Evolutionary conservation across 2,888 invertebrate species (phyloP).

Genomic region (Coremacera marginata): DNA sequence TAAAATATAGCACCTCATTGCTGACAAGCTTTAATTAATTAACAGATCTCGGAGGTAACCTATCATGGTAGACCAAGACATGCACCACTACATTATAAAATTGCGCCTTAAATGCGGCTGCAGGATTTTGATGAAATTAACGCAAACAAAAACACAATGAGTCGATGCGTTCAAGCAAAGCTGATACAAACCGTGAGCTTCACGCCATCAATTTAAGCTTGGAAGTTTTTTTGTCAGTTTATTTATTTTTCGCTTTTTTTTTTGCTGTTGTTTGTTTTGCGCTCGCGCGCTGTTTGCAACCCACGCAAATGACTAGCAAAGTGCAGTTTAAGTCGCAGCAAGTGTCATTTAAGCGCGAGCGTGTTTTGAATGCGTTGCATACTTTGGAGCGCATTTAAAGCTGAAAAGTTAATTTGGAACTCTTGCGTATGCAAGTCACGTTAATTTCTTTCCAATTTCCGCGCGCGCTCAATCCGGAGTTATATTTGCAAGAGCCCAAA

Average conservation of each 20-base stretch:
- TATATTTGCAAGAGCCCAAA: neutral
- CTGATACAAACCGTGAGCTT: too few relatives aligned
- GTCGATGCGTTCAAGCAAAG: too few relatives aligned
- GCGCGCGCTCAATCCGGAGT: neutral
- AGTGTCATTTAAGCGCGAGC: constrained; percentile 47
- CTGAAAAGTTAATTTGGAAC: constrained; percentile 41
- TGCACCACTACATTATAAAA: too few relatives aligned
- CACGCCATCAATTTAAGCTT: too few relatives aligned
- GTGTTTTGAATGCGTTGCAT: constrained; percentile 41
- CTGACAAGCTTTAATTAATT: too few relatives aligned
- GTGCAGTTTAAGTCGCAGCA: constrained; percentile 49
- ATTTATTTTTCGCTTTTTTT: too few relatives aligned
- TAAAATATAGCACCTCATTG: too few relatives aligned
- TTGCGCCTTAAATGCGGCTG: too few relatives aligned
- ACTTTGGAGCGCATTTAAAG: constrained; percentile 40
- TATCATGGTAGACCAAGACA: too few relatives aligned
- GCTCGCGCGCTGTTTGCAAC: neutral
- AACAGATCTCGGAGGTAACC: too few relatives aligned
- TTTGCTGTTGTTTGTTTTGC: neutral
- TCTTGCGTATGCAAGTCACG: constrained; percentile 47
- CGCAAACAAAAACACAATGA: neutral
- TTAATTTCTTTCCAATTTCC: constrained; percentile 43
- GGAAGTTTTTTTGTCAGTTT: too few relatives aligned
- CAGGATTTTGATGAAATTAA: neutral
- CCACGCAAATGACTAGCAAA: constrained; percentile 45